Base-by-base conservation (phyloP, 2,797 vertebrate species). In the Microhierax caerulescens region DNA sequence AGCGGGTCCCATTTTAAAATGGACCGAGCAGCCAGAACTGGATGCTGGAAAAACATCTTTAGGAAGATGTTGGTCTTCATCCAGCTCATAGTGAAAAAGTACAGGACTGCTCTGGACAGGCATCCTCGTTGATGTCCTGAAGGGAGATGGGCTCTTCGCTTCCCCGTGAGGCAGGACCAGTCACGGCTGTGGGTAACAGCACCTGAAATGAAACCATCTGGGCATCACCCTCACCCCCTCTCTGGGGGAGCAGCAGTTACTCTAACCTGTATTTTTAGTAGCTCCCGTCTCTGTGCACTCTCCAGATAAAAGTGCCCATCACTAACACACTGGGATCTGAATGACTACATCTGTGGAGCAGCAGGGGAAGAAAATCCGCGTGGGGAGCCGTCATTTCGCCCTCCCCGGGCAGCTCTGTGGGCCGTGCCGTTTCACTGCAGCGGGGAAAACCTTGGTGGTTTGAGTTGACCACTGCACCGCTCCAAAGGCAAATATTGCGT, bases 211-310 rank as follows among this genome's bases (percentile, higher is more conserved):
- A 91, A 88, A 45, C 20, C 18, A 12, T 16, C 27, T 70, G 34
- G 10, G 9, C 61, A 56, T 72, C 63, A 76, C 22, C 5, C 28
- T 63, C 0, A 0, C 2, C 13, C 18, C 9, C 47, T 61, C 37
- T 85, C 37, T 72, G 60, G 48, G 39, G 69, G 13, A 75, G n/a
- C 28, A 68, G 36, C 51, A 43, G 47, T 74, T 93, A 80, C 73
- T 88, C 70, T 39, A 65, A 65, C 16, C 32, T 34, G 4, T 68
- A 32, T 72, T 91, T 90, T 78, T 17, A 83, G 67, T 80, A 70
- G 24, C 30, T 93, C 67, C 27, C n/a, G 39, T 19, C 22, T 69
- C 59, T 36, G 2, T 6, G 16, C 5, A 10, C 72, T 75, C 70
- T 81, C 65, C 36, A 60, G 30, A 24, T 22, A 50, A 65, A 96